phyloP scores from a whole-genome alignment of 2,797 vertebrate species.

The Potorous gilbertii region DNA sequence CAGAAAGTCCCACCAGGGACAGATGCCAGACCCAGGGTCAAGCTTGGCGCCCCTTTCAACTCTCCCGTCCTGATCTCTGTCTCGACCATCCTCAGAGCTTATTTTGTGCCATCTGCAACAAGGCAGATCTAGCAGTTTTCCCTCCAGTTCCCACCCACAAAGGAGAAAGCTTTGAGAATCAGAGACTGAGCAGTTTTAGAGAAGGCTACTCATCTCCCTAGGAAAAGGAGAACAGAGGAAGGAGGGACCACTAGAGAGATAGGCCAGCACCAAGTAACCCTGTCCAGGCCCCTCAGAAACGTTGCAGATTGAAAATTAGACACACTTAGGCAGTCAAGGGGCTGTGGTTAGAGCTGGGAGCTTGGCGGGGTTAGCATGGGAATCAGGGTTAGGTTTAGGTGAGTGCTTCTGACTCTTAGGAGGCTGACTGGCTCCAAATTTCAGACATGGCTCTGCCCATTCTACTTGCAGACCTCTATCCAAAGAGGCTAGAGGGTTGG shows the following conservation, averaged over 20 bases:
- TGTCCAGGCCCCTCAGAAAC: background rate
- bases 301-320: background rate
- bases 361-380: background rate
- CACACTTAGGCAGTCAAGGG: background rate
- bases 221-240: background rate
- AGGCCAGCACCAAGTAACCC: background rate
- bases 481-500: background rate
- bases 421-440: background rate
- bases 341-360: no score
- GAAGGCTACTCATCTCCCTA: background rate
- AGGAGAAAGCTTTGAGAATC: constrained; percentile 9
- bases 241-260: background rate
- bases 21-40: no score
- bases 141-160: background rate
- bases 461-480: background rate
- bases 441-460: background rate
- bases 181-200: background rate
- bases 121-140: background rate
- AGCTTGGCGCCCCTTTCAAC: background rate
- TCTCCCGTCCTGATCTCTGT: background rate
- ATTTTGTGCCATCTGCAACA: background rate
- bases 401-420: background rate
- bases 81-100: background rate
- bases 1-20: background rate
- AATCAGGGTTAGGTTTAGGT: background rate